Conservation (phyloP, 2,797 vertebrate species). For the Prunella strophiata region DNA sequence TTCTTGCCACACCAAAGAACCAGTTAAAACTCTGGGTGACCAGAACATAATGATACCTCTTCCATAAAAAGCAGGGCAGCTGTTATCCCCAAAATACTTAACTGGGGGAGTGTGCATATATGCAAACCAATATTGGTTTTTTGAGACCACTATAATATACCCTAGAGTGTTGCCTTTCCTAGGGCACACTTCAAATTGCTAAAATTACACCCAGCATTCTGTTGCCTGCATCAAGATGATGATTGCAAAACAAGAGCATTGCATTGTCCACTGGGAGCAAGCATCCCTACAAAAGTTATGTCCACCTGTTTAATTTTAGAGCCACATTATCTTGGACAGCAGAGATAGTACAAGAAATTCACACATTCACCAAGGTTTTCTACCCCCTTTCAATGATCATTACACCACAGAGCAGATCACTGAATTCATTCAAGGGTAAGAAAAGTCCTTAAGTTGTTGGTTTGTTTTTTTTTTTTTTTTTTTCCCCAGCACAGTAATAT, state of each 20-base stretch:
- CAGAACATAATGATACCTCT: neutral
- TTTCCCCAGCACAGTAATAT: neutral
- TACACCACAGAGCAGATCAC: neutral
- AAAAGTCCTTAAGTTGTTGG: neutral
- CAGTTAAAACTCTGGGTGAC: neutral
- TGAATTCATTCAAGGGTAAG: neutral
- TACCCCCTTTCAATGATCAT: neutral
- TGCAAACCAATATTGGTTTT: neutral
- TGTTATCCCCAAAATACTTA: neutral
- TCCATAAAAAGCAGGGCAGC: neutral
- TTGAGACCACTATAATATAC: neutral
- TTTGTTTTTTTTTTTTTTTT: neutral
- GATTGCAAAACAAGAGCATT: fast-evolving
- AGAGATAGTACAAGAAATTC: neutral
- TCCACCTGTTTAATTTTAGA: neutral
- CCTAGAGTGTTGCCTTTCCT: neutral
- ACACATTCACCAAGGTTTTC: neutral
- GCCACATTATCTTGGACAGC: neutral
- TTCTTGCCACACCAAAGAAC: neutral
- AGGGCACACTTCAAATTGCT: neutral
- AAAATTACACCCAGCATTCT: neutral
- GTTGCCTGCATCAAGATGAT: neutral
- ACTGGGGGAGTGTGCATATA: fast-evolving
- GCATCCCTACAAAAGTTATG: neutral
- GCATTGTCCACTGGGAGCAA: neutral